Evolutionary conservation across 2,797 vertebrate species (phyloP), one percentile per base, ranked within the genome.

Genomic region (Perodicticus potto): DNA sequence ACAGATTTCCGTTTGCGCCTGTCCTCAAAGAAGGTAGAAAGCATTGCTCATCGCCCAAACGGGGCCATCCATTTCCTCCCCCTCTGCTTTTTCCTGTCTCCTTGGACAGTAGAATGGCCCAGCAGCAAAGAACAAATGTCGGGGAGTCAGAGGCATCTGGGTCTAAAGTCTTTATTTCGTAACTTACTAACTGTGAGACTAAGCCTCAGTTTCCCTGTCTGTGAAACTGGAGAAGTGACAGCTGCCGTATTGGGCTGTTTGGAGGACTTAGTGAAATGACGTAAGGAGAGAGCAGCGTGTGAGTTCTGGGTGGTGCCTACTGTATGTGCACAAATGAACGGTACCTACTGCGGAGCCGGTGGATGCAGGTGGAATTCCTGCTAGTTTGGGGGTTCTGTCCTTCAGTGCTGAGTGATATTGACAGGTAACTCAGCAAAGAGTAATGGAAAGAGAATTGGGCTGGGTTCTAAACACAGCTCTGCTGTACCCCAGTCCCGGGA

Each of bases 1-100:
- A 96, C 70, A 97, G 95, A 89, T 94, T 97, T 97, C 96, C 88
- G 43, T 84, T 78, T 69, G 86, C 6, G 2, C n/a, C 72, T 2
- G 10, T 93, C 89, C 92, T 97, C 40, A 27, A 95, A 94, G 81
- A 95, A 96, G 97, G 97, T 84, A 93, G 86, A 96, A 92, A 90
- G 85, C 65, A 43, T 84, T 92, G 96, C 93, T 98, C 89, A 90
- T 85, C 63, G 13, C 5, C 73, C 70, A 55, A 80, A 70, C 4
- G 0, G 81, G 89, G 83, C 96, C 25, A 29, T 76, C 92, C 94
- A 49, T 89, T 93, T 94, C 97, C 93, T 95, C 63, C 59, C 69
- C 77, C 80, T 85, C 87, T n/a, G 80, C 82, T 32, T 67, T 77
- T 91, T 90, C 94, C 82, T 93, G 89, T 70, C 94, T 95, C 72